Evolutionary conservation across 1,140 invertebrate genomes (phyloP).

Genomic region (Ceratina japonica): DNA sequence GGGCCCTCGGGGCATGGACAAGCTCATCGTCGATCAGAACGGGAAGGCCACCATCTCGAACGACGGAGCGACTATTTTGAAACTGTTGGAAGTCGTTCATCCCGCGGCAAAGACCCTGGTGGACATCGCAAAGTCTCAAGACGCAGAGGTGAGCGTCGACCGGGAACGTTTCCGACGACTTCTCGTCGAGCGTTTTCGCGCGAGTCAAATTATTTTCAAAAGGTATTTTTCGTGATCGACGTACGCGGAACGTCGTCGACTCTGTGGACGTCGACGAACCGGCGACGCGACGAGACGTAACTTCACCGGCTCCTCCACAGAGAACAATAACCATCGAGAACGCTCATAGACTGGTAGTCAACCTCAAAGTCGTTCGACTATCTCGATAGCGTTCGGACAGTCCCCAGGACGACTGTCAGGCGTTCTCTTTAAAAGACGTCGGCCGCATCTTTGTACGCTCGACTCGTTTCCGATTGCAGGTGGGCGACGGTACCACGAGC

Average conservation of each 20-base stretch:
- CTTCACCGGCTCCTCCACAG: slow-evolving; percentile 43
- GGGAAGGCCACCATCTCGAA: slow-evolving; percentile 98
- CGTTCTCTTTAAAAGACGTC: too few relatives aligned
- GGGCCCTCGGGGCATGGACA: slow-evolving; percentile 99
- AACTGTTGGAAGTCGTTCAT: slow-evolving; percentile 97
- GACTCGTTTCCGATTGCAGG: slow-evolving; percentile 81
- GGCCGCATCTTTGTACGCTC: too few relatives aligned
- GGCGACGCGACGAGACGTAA: slow-evolving; percentile 26
- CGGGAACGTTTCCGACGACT: too few relatives aligned
- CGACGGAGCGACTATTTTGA: slow-evolving; percentile 99
- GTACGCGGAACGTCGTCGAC: not conserved
- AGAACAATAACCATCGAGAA: slow-evolving; percentile 64
- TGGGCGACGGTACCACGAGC: slow-evolving; percentile 98
- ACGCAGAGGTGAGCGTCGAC: slow-evolving; percentile 97
- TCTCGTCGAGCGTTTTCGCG: too few relatives aligned
- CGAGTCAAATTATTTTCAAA: too few relatives aligned
- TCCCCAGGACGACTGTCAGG: too few relatives aligned
- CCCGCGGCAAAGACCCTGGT: slow-evolving; percentile 98
- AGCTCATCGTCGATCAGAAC: slow-evolving; percentile 94
- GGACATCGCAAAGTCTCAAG: slow-evolving; percentile 99
- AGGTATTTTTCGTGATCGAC: too few relatives aligned
- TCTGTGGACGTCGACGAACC: slow-evolving; percentile 22
- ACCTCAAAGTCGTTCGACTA: slow-evolving; percentile 61
- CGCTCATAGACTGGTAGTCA: slow-evolving; percentile 67
- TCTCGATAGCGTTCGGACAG: slow-evolving; percentile 66